Evolutionary conservation across 53 echinoderm and acorn worm species (phyloP).

Genomic region (Patiria pectinifera): DNA sequence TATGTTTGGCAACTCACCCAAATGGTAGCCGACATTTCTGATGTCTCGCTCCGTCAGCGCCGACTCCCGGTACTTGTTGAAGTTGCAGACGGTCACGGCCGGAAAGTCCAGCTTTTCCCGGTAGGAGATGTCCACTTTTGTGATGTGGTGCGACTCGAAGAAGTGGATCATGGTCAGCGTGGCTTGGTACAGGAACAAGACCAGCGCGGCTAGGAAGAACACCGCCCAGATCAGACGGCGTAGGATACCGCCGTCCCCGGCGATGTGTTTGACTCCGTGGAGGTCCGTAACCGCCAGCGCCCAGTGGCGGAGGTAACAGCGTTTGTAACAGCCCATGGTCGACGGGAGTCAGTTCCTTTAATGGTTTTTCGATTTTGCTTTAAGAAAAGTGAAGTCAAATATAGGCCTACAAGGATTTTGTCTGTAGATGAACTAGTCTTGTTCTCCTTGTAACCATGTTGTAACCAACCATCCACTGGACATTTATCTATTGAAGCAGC

Average conservation of each 20-base stretch:
- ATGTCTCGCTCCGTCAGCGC: slow-evolving; percentile 63
- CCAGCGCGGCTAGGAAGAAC: slow-evolving; percentile 43
- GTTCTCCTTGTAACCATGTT: no score
- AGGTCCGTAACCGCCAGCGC: slow-evolving; percentile 55
- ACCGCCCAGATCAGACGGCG: slow-evolving; percentile 70
- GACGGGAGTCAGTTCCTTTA: no score
- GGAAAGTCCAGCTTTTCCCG: slow-evolving; percentile 56
- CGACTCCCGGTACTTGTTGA: slow-evolving; percentile 78
- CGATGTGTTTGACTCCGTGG: slow-evolving; percentile 77
- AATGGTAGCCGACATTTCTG: slow-evolving; percentile 65
- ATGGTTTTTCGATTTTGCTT: no score
- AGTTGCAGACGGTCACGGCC: slow-evolving; percentile 77
- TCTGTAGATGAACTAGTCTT: no score
- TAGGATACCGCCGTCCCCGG: slow-evolving; percentile 47
- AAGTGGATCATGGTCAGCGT: slow-evolving; percentile 31
- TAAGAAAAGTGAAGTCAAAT: no score
- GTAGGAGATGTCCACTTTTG: slow-evolving; percentile 69
- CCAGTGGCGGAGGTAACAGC: slow-evolving; percentile 58
- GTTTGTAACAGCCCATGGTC: slow-evolving; percentile 40
- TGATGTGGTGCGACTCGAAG: slow-evolving; percentile 59
- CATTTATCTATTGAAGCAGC: neutral
- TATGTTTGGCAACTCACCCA: slow-evolving; percentile 64
- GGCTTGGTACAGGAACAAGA: slow-evolving; percentile 30
- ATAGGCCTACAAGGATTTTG: no score
- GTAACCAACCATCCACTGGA: no score